phyloP scores from a whole-genome alignment of 2,113 vertebrate genomes.

The Pterocles burchelli region DNA sequence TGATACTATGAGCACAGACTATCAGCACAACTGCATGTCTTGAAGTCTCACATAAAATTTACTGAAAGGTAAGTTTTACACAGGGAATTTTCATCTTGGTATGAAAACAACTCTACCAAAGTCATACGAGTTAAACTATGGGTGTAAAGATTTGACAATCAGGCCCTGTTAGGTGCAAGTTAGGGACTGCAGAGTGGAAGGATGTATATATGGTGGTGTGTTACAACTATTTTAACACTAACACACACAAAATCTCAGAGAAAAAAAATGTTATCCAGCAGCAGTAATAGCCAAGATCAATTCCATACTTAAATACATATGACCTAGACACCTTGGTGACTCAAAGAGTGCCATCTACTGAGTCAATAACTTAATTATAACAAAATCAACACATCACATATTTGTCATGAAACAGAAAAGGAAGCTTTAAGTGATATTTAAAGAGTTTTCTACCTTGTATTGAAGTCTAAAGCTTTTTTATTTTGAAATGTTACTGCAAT shows the following conservation, averaged over 20 bases:
- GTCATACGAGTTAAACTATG: background rate
- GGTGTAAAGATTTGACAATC: background rate
- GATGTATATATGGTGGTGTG: background rate
- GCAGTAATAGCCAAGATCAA: background rate
- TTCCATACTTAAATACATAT: background rate
- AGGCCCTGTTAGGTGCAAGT: rapidly evolving
- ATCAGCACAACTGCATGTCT: background rate
- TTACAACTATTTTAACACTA: background rate
- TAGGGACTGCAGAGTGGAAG: background rate
- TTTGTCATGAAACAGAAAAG: background rate
- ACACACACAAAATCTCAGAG: background rate
- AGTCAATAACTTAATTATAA: conserved; percentile 14
- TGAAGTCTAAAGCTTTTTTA: background rate
- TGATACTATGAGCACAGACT: background rate
- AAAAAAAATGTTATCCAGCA: background rate
- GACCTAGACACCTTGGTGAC: background rate
- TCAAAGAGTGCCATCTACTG: conserved; percentile 58
- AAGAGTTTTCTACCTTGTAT: background rate
- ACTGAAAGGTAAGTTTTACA: background rate
- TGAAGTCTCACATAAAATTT: background rate
- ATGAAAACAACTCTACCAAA: background rate
- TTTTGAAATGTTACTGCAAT: background rate
- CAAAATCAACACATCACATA: background rate
- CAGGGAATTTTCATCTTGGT: background rate
- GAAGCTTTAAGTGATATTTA: background rate